Conservation (phyloP, 2,888 invertebrate species). For the Copidosoma aretas region DNA sequence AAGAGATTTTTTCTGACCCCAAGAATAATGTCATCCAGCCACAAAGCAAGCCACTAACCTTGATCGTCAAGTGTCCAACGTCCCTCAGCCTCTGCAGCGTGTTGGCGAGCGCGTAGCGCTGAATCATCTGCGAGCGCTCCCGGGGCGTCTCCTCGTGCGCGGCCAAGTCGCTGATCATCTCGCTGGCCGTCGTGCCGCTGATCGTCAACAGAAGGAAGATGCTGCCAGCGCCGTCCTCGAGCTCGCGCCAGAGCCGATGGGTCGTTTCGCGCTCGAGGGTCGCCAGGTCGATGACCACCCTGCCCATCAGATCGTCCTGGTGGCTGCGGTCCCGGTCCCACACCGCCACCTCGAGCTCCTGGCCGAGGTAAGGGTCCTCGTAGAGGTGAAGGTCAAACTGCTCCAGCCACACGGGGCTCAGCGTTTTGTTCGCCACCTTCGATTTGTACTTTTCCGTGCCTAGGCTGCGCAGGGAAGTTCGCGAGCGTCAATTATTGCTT, state of each 20-base stretch:
- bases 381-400: constrained; percentile 97
- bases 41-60: no score
- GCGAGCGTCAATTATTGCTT: not conserved
- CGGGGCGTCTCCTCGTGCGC: constrained; percentile 82
- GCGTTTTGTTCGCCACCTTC: constrained; percentile 83
- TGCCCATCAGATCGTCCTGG: constrained; percentile 88
- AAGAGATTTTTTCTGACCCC: no score
- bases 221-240: constrained; percentile 88
- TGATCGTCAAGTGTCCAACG: constrained; percentile 93
- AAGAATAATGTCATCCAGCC: no score
- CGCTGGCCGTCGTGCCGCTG: constrained; percentile 91
- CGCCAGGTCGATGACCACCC: constrained; percentile 83
- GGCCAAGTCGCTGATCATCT: constrained; percentile 90
- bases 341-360: constrained; percentile 88
- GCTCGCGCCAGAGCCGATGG: constrained; percentile 84
- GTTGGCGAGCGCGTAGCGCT: constrained; percentile 55
- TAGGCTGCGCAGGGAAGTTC: constrained; percentile 67
- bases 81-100: constrained; percentile 80
- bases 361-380: constrained; percentile 82
- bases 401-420: constrained; percentile 93
- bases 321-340: constrained; percentile 86
- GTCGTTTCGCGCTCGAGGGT: constrained; percentile 87
- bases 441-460: constrained; percentile 98
- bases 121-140: constrained; percentile 66
- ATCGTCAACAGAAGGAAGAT: constrained; percentile 91